These are phyloP conservation scores for Parazoanthus atlanticus DNA, from an alignment of 92 coral and sea anemone species.

Conservation along the genomic window DNA sequence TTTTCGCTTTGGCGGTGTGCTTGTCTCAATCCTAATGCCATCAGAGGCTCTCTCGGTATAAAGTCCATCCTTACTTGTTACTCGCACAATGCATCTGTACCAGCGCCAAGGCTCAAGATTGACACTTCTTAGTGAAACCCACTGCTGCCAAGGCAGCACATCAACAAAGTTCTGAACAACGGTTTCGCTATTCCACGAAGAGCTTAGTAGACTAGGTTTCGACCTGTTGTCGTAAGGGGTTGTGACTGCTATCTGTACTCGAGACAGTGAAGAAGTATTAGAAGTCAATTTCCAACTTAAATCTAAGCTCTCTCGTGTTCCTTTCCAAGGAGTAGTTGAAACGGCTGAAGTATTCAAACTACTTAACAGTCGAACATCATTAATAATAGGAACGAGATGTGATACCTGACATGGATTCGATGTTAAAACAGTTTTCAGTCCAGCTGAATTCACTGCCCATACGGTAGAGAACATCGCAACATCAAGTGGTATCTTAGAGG, in stretches of 20 bases:
- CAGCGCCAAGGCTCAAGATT: slow-evolving; percentile 21
- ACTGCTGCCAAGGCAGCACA: slow-evolving; percentile 27
- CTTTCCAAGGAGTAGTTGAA: slow-evolving; percentile 25
- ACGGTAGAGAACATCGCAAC: not conserved
- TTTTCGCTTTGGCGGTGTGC: slow-evolving; percentile 31
- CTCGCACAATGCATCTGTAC: slow-evolving; percentile 43
- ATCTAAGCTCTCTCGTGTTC: not conserved
- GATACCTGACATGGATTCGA: not conserved
- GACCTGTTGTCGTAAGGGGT: slow-evolving; percentile 1
- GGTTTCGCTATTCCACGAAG: slow-evolving; percentile 46
- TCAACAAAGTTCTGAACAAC: slow-evolving; percentile 45
- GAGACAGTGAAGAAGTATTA: not conserved
- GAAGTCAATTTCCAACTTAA: not conserved
- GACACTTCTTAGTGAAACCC: slow-evolving; percentile 19
- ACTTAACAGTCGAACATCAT: not conserved
- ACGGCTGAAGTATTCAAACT: not conserved
- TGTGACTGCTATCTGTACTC: slow-evolving; percentile 46
- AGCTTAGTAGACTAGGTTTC: not conserved
- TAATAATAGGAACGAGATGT: not conserved
- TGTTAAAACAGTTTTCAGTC: not conserved
- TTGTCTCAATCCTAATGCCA: slow-evolving; percentile 41
- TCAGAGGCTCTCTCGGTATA: slow-evolving; percentile 30
- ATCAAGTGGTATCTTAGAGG: not conserved
- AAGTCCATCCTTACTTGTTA: slow-evolving; percentile 31
- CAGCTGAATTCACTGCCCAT: not conserved